A percentile compares a stretch with the other conserved stretches of the same genome.
phyloP scores from a whole-genome alignment of 2,797 vertebrate species.

The Hippoglossus hippoglossus region DNA sequence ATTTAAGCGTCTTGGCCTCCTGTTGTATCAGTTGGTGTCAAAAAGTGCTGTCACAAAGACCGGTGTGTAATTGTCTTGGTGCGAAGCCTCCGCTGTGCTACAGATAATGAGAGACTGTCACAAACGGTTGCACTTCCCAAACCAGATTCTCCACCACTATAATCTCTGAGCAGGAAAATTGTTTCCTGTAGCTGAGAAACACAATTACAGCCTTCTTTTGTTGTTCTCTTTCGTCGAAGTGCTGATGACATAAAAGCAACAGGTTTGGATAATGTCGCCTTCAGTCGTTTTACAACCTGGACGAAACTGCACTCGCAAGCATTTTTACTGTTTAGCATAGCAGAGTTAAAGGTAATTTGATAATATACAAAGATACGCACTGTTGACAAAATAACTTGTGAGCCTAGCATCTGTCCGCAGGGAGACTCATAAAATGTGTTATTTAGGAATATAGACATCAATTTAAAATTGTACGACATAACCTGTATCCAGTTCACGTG shows the following conservation, averaged over 20 bases:
- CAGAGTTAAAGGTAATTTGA: slow-evolving; percentile 6
- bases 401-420: background rate
- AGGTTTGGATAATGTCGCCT: slow-evolving; percentile 33
- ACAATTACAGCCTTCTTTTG: slow-evolving; percentile 33
- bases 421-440: background rate
- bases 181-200: slow-evolving; percentile 55
- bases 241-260: slow-evolving; percentile 44
- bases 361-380: background rate
- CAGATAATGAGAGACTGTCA: slow-evolving; percentile 73
- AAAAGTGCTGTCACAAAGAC: slow-evolving; percentile 39
- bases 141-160: slow-evolving; percentile 61
- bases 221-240: slow-evolving; percentile 35
- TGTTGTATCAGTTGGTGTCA: slow-evolving; percentile 41
- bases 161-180: slow-evolving; percentile 55
- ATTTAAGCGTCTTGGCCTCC: slow-evolving; percentile 4
- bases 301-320: background rate
- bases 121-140: slow-evolving; percentile 50
- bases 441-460: slow-evolving; percentile 3
- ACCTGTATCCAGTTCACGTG: background rate
- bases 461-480: background rate
- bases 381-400: background rate
- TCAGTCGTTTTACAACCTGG: slow-evolving; percentile 4
- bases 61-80: slow-evolving; percentile 65
- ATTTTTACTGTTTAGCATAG: slow-evolving; percentile 24
- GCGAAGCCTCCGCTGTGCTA: slow-evolving; percentile 50